Conservation (phyloP, 2,888 invertebrate species). For the Synanthedon andrenaeformis region DNA sequence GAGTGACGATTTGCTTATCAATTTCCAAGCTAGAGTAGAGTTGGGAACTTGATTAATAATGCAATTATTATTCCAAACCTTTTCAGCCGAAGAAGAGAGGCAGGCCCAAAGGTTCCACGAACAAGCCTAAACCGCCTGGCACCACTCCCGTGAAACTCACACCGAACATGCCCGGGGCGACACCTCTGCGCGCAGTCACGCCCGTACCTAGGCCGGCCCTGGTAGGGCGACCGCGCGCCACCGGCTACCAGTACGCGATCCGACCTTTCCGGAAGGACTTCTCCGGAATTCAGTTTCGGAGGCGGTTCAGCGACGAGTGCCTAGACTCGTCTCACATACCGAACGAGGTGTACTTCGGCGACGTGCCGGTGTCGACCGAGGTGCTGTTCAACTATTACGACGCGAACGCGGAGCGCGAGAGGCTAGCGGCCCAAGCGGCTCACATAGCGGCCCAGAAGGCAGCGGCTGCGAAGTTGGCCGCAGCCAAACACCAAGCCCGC, state of each 20-base stretch:
- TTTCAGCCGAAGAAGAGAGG: constrained; percentile 61
- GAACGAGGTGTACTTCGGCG: constrained; percentile 67
- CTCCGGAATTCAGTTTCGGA: constrained; percentile 63
- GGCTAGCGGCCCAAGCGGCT: constrained; percentile 51
- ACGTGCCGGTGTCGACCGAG: constrained; percentile 57
- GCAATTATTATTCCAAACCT: too few relatives aligned
- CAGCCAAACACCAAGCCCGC: constrained; percentile 15
- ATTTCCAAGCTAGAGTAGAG: too few relatives aligned
- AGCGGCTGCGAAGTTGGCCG: constrained; percentile 50
- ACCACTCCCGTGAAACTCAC: constrained; percentile 7
- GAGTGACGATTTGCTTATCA: too few relatives aligned
- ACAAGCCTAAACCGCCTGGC: constrained; percentile 47
- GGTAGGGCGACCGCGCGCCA: constrained; percentile 33
- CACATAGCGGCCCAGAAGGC: constrained; percentile 63
- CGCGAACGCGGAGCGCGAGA: constrained; percentile 60
- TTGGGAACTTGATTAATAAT: too few relatives aligned
- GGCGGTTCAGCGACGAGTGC: constrained; percentile 69
- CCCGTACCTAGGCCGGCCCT: constrained; percentile 18
- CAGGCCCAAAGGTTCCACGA: constrained; percentile 64
- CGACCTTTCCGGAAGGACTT: constrained; percentile 63
- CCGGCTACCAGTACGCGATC: constrained; percentile 57
- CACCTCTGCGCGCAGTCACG: constrained; percentile 10
- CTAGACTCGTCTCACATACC: constrained; percentile 65
- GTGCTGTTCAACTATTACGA: constrained; percentile 66
- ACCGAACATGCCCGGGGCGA: constrained; percentile 8